Percentiles rank a stretch among this genome's conserved stretches.
These are phyloP conservation scores for Homarus gammarus DNA, from an alignment of 2,888 invertebrate genomes.

Conservation along the genomic window DNA sequence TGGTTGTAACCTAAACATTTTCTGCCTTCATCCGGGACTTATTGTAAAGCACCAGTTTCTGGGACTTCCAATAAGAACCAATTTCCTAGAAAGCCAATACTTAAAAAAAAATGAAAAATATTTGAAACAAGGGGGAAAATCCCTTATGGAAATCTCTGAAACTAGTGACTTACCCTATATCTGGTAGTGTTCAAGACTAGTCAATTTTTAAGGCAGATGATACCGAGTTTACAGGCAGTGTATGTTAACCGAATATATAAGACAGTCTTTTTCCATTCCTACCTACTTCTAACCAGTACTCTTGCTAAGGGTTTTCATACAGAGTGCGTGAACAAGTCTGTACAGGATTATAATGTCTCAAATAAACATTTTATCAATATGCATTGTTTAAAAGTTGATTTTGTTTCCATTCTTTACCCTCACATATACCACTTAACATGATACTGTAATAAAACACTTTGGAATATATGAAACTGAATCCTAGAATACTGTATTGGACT, in stretches of 20 bases:
- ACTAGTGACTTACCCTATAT: constrained; percentile 57
- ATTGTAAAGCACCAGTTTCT: constrained; percentile 60
- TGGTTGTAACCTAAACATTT: constrained; percentile 53
- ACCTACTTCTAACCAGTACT: constrained; percentile 61
- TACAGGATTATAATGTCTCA: constrained; percentile 69
- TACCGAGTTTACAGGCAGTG: constrained; percentile 48
- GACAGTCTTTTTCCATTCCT: constrained; percentile 61
- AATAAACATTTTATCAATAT: constrained; percentile 74
- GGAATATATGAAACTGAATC: no score
- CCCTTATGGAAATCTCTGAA: constrained; percentile 44
- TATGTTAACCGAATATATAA: constrained; percentile 58
- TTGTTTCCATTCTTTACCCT: constrained; percentile 33
- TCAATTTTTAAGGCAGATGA: constrained; percentile 65
- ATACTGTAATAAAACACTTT: no score
- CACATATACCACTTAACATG: background rate
- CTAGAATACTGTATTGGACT: no score
- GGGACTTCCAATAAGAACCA: constrained; percentile 43
- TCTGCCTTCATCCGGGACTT: constrained; percentile 65
- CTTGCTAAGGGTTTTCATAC: constrained; percentile 69
- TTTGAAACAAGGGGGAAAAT: constrained; percentile 21
- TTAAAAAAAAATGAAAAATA: constrained; percentile 25
- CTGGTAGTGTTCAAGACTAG: constrained; percentile 67
- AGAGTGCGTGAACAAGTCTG: constrained; percentile 69
- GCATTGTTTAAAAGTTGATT: constrained; percentile 64
- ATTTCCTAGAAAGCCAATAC: constrained; percentile 38